Evolutionary conservation across 2,113 vertebrate genomes (phyloP).

Genomic region (Stercorarius parasiticus): DNA sequence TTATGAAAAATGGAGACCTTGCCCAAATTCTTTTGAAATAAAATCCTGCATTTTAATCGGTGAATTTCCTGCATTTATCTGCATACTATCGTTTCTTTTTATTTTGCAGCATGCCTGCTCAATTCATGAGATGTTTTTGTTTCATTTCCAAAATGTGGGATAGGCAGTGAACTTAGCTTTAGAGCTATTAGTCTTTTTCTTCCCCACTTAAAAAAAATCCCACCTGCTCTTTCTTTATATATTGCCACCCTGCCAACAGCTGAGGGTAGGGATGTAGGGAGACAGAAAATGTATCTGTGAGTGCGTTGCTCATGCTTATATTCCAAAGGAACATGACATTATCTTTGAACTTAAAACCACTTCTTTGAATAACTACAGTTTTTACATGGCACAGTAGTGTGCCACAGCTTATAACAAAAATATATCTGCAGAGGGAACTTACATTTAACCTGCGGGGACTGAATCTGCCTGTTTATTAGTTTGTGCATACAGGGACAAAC

Average conservation of each 20-base stretch:
- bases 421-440: background rate
- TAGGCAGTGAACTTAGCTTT: slow-evolving; percentile 21
- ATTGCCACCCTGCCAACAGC: slow-evolving; percentile 3
- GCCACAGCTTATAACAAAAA: background rate
- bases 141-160: slow-evolving; percentile 25
- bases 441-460: background rate
- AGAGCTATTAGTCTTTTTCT: background rate
- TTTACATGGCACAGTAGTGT: background rate
- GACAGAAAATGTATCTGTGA: background rate
- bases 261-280: background rate
- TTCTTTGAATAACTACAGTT: background rate
- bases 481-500: background rate
- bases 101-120: slow-evolving; percentile 2
- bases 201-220: background rate
- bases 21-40: background rate
- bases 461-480: background rate
- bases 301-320: background rate
- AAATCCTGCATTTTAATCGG: background rate
- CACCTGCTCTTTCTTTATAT: slow-evolving; percentile 28
- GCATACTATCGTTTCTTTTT: background rate
- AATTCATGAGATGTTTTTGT: slow-evolving; percentile 14
- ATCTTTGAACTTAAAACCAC: slow-evolving; percentile 51
- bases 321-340: slow-evolving; percentile 31
- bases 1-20: background rate
- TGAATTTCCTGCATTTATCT: background rate